Evolutionary conservation across 2,888 invertebrate species (phyloP), one percentile per base, ranked within the genome.

Genomic region (Agapostemon virescens): DNA sequence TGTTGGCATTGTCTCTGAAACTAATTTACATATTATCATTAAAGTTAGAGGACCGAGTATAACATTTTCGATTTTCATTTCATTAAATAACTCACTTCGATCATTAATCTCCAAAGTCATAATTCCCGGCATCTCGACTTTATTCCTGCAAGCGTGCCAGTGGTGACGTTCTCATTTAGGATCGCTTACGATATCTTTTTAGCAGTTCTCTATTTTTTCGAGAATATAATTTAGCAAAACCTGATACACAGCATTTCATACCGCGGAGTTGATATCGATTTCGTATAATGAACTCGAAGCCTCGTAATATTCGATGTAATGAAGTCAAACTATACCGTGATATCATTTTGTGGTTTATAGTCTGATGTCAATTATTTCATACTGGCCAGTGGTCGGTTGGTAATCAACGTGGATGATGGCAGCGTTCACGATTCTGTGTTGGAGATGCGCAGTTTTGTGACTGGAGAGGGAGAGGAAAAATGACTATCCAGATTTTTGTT

Each of bases 321-420:
- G 63, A 63, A n/a, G 33, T 63, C n/a, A 63, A 36, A 63, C 63
- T 36, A 33, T n/a, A 63, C 63, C 33, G 63, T 36, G 63, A 67
- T 23, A 38, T n/a, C 55, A 55, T 76, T 71, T 69, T 20, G 66
- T 5, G 42, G 33, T 23, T 42, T 26, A 26, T 17, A n/a, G 26
- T 38, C 36, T 36, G 69, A 20, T 30, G 33, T 69, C 20, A 11
- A 74, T 67, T 52, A 52, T 36, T 55, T 61, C 26, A 23, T 63
- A 52, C 30, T 2, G 68, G 63, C 26, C 33, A 42, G 40, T 66
- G 66, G 66, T 17, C 40, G 26, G 40, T 17, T 26, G 40, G 23
- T 66, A 38, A 64, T 64, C 36, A 36, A 63, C 63, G 30, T 33
- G 17, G 61, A 30, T 30, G 33, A 33, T 33, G 33, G 20, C 20